Percentiles rank a stretch among this genome's conserved stretches.
Evolutionary conservation across 2,113 vertebrate genomes (phyloP).

Genomic region (Laticauda laticaudata): DNA sequence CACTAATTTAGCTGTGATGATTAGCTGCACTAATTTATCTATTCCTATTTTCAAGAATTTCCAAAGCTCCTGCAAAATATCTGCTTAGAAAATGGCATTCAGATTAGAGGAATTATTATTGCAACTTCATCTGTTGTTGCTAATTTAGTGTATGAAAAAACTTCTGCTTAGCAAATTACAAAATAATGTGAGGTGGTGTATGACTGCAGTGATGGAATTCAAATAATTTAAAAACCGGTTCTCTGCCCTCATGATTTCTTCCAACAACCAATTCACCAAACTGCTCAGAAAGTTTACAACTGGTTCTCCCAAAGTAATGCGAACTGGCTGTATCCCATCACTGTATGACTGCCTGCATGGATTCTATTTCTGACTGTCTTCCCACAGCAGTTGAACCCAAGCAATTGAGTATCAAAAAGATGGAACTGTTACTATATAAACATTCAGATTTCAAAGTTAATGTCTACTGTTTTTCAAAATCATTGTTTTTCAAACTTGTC

Average conservation of each 20-base stretch:
- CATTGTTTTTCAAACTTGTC: neutral
- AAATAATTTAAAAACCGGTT: too few relatives aligned
- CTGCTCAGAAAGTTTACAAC: too few relatives aligned
- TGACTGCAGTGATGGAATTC: neutral
- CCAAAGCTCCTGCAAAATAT: slow-evolving; percentile 8
- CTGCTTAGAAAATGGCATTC: slow-evolving; percentile 36
- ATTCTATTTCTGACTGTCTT: slow-evolving; percentile 55
- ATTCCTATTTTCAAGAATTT: slow-evolving; percentile 36
- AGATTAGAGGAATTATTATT: slow-evolving; percentile 61
- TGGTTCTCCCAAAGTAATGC: too few relatives aligned
- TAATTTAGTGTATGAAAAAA: slow-evolving; percentile 59
- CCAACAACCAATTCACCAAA: too few relatives aligned
- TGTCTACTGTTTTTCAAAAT: neutral
- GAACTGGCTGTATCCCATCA: too few relatives aligned
- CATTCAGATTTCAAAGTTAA: neutral
- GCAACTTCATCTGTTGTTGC: slow-evolving; percentile 56
- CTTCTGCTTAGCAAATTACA: slow-evolving; percentile 57
- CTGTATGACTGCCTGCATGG: slow-evolving; percentile 41
- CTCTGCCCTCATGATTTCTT: too few relatives aligned
- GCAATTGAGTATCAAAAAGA: slow-evolving; percentile 42
- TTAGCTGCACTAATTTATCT: slow-evolving; percentile 21
- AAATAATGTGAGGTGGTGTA: slow-evolving; percentile 56
- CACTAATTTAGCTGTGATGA: slow-evolving; percentile 42
- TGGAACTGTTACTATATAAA: slow-evolving; percentile 24
- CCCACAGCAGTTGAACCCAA: slow-evolving; percentile 19